Conservation (phyloP, 2,797 vertebrate species). For the Aotus griseimembra region DNA sequence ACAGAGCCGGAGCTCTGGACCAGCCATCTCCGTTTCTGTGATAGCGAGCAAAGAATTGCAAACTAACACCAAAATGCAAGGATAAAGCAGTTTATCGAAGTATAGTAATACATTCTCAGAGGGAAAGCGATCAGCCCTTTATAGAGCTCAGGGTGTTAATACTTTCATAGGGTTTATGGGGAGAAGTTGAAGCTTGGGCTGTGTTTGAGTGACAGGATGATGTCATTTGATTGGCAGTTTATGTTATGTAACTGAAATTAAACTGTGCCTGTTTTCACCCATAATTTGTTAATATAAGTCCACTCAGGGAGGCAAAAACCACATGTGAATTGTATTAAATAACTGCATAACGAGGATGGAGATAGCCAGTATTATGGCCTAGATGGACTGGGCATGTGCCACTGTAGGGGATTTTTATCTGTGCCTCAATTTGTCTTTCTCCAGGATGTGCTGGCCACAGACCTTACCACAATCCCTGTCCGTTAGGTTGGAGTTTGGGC, state of each 20-base stretch:
- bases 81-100: background rate
- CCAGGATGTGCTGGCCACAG: background rate
- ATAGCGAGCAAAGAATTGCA: background rate
- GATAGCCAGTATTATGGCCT: background rate
- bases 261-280: background rate
- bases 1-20: background rate
- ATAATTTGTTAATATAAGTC: background rate
- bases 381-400: background rate
- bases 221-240: background rate
- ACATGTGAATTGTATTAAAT: background rate
- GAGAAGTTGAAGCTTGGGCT: background rate
- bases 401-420: background rate
- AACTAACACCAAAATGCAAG: background rate
- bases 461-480: background rate
- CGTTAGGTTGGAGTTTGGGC: background rate
- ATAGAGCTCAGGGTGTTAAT: background rate
- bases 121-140: background rate
- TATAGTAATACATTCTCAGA: background rate
- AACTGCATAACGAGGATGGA: background rate
- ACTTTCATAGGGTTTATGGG: background rate
- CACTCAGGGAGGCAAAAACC: background rate
- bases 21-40: background rate
- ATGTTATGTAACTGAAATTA: background rate
- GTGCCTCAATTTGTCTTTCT: background rate
- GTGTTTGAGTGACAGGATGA: background rate